phyloP scores from a whole-genome alignment of 2,888 invertebrate genomes.

The Scaeva pyrastri region DNA sequence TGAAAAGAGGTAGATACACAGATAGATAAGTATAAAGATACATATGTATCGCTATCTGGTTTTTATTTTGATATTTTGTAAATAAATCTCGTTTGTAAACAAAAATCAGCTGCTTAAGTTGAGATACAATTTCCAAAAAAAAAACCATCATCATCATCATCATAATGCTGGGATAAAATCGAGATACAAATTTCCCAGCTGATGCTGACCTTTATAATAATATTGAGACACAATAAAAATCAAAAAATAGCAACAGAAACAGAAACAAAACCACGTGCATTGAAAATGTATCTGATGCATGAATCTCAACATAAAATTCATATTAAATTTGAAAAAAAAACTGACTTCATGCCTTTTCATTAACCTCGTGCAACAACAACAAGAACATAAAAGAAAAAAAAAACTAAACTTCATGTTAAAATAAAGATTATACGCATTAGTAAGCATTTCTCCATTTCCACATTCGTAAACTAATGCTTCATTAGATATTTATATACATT shows the following conservation, averaged over 20 bases:
- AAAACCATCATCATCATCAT: neutral
- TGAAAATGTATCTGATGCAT: constrained; percentile 67
- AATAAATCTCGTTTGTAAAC: constrained; percentile 36
- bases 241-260: neutral
- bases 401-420: constrained; percentile 33
- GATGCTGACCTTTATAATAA: constrained; percentile 59
- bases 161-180: constrained; percentile 16
- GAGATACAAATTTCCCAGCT: constrained; percentile 42
- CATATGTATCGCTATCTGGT: constrained; percentile 1
- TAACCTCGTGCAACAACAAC: neutral
- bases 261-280: constrained; percentile 36
- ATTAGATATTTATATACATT: constrained; percentile 58
- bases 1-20: neutral
- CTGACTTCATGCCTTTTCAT: neutral
- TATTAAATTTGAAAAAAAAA: neutral
- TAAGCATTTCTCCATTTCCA: constrained; percentile 50
- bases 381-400: neutral
- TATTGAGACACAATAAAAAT: neutral
- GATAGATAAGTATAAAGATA: neutral
- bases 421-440: constrained; percentile 51
- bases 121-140: constrained; percentile 21
- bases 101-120: constrained; percentile 54
- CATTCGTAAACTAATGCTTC: constrained; percentile 50
- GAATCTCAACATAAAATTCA: constrained; percentile 62
- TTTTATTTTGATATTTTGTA: neutral